These are phyloP conservation scores for Neodiprion fabricii DNA, from an alignment of 1,140 invertebrate species.

Conservation along the genomic window DNA sequence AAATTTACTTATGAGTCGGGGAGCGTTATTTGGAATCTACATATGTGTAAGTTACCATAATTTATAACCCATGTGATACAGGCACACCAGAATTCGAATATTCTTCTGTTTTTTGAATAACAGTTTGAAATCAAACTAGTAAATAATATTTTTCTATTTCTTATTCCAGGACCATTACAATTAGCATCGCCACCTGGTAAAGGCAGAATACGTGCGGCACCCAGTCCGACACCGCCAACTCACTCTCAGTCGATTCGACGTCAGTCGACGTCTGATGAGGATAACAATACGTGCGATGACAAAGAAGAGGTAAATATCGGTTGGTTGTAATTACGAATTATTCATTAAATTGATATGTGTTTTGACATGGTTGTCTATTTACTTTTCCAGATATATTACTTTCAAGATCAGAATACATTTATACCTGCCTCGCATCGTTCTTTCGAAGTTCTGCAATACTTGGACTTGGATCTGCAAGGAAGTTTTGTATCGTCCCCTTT, in stretches of 20 bases:
- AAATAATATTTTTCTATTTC: background rate
- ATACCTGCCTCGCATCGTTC: conserved; percentile 47
- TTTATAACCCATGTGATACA: too few relatives aligned
- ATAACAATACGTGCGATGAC: conserved; percentile 52
- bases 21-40: background rate
- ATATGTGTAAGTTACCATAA: background rate
- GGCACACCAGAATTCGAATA: conserved; percentile 12
- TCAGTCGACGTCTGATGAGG: conserved; percentile 56
- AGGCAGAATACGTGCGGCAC: conserved; percentile 58
- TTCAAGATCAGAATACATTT: conserved; percentile 54
- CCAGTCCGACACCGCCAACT: conserved; percentile 60
- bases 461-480: conserved; percentile 69
- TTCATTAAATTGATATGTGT: conserved; percentile 7
- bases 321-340: background rate
- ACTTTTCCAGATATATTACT: conserved; percentile 55
- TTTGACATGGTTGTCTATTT: conserved; percentile 14
- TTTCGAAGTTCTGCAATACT: conserved; percentile 69
- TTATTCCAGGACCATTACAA: conserved; percentile 47
- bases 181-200: conserved; percentile 56
- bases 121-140: background rate
- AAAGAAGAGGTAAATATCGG: conserved; percentile 47
- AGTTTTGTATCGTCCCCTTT: conserved; percentile 46
- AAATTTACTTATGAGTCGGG: background rate
- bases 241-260: conserved; percentile 41
- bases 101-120: background rate